Evolutionary conservation across 1,140 invertebrate species (phyloP), one percentile per base, ranked within the genome.

Genomic region (Lepidurus couesii): DNA sequence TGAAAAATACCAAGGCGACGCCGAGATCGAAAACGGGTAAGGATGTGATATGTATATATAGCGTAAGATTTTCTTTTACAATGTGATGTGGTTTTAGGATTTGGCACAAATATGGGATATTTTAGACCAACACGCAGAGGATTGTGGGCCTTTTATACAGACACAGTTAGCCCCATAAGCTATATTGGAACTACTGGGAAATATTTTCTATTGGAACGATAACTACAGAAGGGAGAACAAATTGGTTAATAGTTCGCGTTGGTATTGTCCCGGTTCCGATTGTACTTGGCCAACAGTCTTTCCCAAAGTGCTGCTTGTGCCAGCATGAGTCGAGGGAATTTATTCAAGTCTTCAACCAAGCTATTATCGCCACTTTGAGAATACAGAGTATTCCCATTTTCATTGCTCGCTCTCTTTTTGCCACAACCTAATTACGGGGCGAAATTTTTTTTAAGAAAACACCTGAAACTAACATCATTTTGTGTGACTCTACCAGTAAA

Each of bases 401-500:
- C 53, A 16, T 65, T 65, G 21, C 53, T 65, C 53, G 53, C 53
- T 65, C 53, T 65, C 53, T 65, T 65, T 65, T 65, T 65, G 53
- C 53, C 53, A 65, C 53, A 65, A 65, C 53, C 53, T 65, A 21
- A 7, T 65, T 16, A 21, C 8, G 13, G 21, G 21, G 53, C 16
- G 53, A 65, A n/a, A n/a, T 4, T 65, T n/a, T n/a, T n/a, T n/a
- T 65, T n/a, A n/a, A 13, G 16, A 65, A 65, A 65, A 7, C 6
- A n/a, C 21, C 53, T 21, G 13, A 9, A 65, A 65, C 16, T 34
- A 34, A 7, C n/a, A n/a, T 65, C 16, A 16, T 65, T 13, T 65
- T 65, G 0, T 13, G 6, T 7, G 53, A 65, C 16, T n/a, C 9
- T 65, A 65, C 53, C 53, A 65, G 53, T 65, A 21, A 65, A 65